Evolutionary conservation across 1,140 invertebrate species (phyloP), one percentile per base, ranked within the genome.

Genomic region (Calephelis nemesis): DNA sequence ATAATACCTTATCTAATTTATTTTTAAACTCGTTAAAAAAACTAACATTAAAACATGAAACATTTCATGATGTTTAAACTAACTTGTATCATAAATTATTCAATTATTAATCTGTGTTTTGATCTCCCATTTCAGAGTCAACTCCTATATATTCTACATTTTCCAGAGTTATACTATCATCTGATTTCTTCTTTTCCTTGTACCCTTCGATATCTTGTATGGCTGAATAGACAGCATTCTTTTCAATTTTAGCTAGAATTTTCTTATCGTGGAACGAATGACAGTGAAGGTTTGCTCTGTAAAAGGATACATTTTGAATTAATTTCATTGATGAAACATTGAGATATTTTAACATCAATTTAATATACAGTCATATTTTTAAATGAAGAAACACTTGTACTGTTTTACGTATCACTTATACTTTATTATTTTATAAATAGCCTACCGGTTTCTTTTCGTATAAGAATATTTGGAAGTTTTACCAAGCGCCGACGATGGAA

Each of bases 181-280:
- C 49, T 80, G 75, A 63, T 45, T 47, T 72, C 40, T 83, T 75
- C 48, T 79, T 83, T 13, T 84, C 81, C 64, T 78, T 85, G 66
- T 84, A 82, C 6, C 68, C 74, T 70, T 87, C 69, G 0, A 86
- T 76, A 6, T 91, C 84, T 42, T 90, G 85, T 10, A 92, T 72
- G 7, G 88, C 85, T 0, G 88, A 88, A 71, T 82, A 92, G 10
- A 92, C 83, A 9, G 84, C 80, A 64, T 91, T 90, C 72, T 90
- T 92, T 73, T 91, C 84, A 12, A 92, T 86, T 72, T 92, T 92
- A n/a, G 72, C 65, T 1, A 92, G 69, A 42, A 92, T 92, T 73
- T 92, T 92, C 71, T 88, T 90, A 50, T 92, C 91, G 45, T 92
- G 91, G 73, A 85, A 92, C 0, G 84, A 74, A 68, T 92, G 91